Conservation (phyloP, 2,113 vertebrate species). For the Caretta caretta region DNA sequence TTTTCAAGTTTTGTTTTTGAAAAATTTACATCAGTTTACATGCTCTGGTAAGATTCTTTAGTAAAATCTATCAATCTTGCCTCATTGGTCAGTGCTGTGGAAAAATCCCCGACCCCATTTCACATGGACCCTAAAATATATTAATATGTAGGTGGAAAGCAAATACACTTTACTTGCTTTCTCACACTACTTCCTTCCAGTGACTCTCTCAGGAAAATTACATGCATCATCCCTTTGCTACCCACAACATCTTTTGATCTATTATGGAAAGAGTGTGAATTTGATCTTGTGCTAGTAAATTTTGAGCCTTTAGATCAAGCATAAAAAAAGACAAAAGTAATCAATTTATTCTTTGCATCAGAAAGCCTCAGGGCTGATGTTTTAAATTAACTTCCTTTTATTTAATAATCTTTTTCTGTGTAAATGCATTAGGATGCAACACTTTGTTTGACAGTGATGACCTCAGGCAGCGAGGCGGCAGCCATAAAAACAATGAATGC, state of each 20-base stretch:
- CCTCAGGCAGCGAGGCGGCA: neutral
- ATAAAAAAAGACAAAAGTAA: constrained; percentile 7
- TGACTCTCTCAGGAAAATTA: neutral
- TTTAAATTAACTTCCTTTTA: constrained; percentile 29
- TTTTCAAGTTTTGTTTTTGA: fast-evolving
- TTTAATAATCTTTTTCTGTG: constrained; percentile 3
- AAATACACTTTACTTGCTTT: neutral
- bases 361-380: constrained; percentile 21
- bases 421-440: neutral
- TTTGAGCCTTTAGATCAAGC: neutral
- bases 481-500: neutral
- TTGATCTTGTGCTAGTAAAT: neutral
- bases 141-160: neutral
- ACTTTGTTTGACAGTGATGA: neutral
- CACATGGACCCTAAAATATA: neutral
- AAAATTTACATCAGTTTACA: neutral
- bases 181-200: neutral
- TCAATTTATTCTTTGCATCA: neutral
- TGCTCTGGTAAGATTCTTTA: fast-evolving
- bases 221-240: neutral
- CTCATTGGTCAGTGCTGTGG: neutral
- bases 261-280: neutral
- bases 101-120: neutral
- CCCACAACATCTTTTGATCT: neutral
- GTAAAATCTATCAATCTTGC: neutral